A percentile compares a stretch with the other conserved stretches of the same genome.
Conservation (phyloP, 2,888 invertebrate genomes). For the Eustalomyia histrio region DNA sequence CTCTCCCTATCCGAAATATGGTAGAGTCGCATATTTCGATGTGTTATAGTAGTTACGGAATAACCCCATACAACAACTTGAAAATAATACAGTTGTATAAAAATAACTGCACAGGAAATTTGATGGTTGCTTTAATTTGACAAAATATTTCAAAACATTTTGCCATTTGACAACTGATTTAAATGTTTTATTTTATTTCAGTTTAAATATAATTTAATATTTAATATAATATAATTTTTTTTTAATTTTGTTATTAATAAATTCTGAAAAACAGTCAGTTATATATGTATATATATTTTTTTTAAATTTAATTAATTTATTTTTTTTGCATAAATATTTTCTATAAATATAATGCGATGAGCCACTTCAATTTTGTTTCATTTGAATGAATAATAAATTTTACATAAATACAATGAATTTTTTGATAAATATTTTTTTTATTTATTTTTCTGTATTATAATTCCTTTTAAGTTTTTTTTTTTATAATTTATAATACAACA, state of each 20-base stretch:
- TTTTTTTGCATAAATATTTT: slow-evolving; percentile 37
- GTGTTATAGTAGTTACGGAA: too few relatives aligned
- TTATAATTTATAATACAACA: slow-evolving; percentile 30
- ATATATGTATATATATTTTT: slow-evolving; percentile 58
- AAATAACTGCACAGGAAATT: neutral
- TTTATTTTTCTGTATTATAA: slow-evolving; percentile 30
- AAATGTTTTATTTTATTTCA: slow-evolving; percentile 21
- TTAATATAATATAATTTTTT: slow-evolving; percentile 33
- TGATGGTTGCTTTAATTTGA: neutral
- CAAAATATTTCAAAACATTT: neutral
- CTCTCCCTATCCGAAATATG: too few relatives aligned
- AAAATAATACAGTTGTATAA: too few relatives aligned
- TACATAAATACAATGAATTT: slow-evolving; percentile 40
- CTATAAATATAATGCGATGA: slow-evolving; percentile 71
- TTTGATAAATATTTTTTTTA: slow-evolving; percentile 46
- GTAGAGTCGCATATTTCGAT: too few relatives aligned
- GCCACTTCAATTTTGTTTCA: slow-evolving; percentile 70
- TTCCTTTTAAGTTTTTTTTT: slow-evolving; percentile 32
- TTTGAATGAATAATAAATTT: slow-evolving; percentile 30
- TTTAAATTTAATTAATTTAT: slow-evolving; percentile 47
- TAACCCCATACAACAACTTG: too few relatives aligned
- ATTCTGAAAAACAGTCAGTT: slow-evolving; percentile 75
- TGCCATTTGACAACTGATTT: neutral
- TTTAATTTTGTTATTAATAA: slow-evolving; percentile 44
- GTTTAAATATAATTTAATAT: slow-evolving; percentile 29